Conservation (phyloP, 1,140 invertebrate species). For the Delia radicum region DNA sequence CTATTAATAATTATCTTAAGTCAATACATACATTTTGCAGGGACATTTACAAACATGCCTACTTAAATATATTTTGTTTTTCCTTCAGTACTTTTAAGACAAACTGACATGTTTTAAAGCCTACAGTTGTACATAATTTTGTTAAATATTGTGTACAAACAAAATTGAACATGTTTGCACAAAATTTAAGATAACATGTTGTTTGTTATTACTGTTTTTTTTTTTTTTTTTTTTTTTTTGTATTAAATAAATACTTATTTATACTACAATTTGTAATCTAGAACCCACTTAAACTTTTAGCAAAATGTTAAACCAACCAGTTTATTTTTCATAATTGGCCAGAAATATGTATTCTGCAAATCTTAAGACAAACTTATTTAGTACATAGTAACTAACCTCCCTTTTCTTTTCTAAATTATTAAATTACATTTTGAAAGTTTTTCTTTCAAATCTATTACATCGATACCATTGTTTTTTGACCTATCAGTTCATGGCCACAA, state of each 20-base stretch:
- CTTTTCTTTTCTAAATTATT: background rate
- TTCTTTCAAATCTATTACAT: background rate
- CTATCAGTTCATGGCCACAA: slow-evolving; percentile 19
- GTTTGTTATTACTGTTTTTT: too few relatives aligned
- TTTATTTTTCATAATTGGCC: background rate
- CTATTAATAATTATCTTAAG: too few relatives aligned
- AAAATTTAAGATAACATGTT: background rate
- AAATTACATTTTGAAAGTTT: background rate
- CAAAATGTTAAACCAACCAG: background rate
- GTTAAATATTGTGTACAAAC: too few relatives aligned
- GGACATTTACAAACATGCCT: too few relatives aligned
- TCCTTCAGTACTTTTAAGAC: background rate
- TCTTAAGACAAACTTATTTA: background rate
- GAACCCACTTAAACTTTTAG: background rate
- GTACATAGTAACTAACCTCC: background rate
- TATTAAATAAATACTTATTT: background rate
- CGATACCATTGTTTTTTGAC: slow-evolving; percentile 1
- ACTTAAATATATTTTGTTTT: background rate
- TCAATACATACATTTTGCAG: too few relatives aligned
- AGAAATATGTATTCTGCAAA: too few relatives aligned
- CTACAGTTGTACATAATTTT: background rate
- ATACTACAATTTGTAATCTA: background rate
- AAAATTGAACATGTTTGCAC: background rate
- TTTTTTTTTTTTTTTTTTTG: background rate
- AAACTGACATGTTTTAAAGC: background rate